Base-by-base conservation (phyloP, 2,888 invertebrate species). In the Liopterus haemorrhoidalis region DNA sequence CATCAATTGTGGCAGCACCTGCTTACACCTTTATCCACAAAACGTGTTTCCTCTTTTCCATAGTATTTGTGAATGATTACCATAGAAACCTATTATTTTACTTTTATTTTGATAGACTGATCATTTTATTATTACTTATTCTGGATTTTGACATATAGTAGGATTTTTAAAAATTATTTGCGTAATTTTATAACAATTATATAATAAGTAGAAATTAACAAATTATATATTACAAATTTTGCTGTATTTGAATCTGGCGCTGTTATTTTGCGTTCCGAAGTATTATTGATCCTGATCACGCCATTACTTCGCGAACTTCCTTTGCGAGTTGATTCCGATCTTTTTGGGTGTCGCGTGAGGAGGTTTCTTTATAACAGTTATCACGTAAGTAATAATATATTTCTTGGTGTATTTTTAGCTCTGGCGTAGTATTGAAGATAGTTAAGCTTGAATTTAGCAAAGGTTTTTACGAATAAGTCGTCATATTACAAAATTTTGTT, bases 281-380 rank as follows among this genome's bases (percentile, higher is more conserved):
- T n/a, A 28, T 24, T 45, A 45, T 45, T 39, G 45, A 45, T 45
- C 33, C 18, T 16, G 33, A 45, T 39, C 32, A 25, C 45, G 45
- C 45, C 45, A 45, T 45, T 45, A 27, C 45, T 39, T 18, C 25
- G 39, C 45, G 39, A 32, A 36, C 35, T 48, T 45, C 39, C 41
- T 39, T 37, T 38, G 18, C 21, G 42, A 46, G 39, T 49, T 49
- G 32, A 42, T 36, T 49, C 43, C 28, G 36, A 33, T 46, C 33
- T 42, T 41, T 61, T 59, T 58, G 63, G 60, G 61, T 61, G 59
- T 65, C 61, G 63, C 62, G 60, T 60, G 63, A 61, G 63, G 66
- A 65, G 66, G 60, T 67, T 67, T 66, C 67, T 64, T 63, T 61
- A 63, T 62, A 67, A 63, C 63, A 61, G 69, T 67, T 61, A 65